Conservation (phyloP, 2,113 vertebrate species). For the Balaeniceps rex region DNA sequence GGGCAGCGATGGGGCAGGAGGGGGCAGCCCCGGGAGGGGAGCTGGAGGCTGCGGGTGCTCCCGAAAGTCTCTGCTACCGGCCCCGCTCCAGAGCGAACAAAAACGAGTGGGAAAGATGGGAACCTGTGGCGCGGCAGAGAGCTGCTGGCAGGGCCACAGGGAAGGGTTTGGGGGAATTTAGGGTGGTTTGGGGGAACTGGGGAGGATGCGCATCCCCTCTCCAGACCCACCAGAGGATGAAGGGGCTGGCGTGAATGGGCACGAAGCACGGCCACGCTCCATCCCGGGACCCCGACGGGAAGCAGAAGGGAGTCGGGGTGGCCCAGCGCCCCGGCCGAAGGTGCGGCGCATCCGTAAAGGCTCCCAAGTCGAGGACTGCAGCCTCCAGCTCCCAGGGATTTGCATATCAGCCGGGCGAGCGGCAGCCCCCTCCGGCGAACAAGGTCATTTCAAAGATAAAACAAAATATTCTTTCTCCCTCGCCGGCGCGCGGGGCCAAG, state of each 20-base stretch:
- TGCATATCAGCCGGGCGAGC: slow-evolving; percentile 78
- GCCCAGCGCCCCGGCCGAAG: background rate
- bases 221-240: rapidly evolving
- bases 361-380: slow-evolving; percentile 72
- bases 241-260: background rate
- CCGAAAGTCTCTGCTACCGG: rapidly evolving
- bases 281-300: rapidly evolving
- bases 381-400: slow-evolving; percentile 76
- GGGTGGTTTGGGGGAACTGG: background rate
- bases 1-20: background rate
- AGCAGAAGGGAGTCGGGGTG: background rate
- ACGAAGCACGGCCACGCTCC: rapidly evolving
- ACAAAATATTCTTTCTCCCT: slow-evolving; percentile 11
- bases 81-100: background rate
- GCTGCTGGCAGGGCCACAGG: background rate
- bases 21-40: background rate
- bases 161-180: background rate
- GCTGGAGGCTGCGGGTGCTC: background rate
- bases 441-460: slow-evolving; percentile 84
- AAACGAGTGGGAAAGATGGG: background rate
- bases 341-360: background rate
- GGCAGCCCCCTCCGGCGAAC: slow-evolving; percentile 78
- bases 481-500: slow-evolving; percentile 21
- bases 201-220: background rate
- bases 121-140: background rate